Conservation (phyloP, 2,113 vertebrate genomes). For the Salvelinus fontinalis region DNA sequence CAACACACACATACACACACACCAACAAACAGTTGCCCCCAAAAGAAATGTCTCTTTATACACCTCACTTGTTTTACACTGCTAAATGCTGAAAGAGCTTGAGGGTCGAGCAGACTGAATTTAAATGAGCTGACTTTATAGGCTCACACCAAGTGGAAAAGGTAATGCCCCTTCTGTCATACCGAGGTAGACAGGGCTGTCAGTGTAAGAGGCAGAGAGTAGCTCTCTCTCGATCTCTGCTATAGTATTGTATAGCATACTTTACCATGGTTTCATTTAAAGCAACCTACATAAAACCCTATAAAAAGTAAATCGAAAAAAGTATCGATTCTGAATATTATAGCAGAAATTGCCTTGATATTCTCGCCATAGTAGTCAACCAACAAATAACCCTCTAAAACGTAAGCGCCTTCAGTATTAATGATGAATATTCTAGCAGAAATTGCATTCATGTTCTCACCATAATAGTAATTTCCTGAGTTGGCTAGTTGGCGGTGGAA, state of each 20-base stretch:
- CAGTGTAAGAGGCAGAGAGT: not conserved
- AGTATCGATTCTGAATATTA: too few relatives aligned
- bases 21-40: conserved; percentile 16
- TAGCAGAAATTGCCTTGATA: too few relatives aligned
- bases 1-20: not conserved
- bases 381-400: too few relatives aligned
- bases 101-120: conserved; percentile 32
- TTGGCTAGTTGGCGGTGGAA: too few relatives aligned
- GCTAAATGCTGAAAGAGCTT: conserved; percentile 37
- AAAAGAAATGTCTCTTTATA: conserved; percentile 29
- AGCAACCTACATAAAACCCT: too few relatives aligned
- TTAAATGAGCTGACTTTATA: conserved; percentile 31
- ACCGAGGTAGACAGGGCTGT: not conserved
- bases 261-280: too few relatives aligned
- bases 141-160: not conserved
- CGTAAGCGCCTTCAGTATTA: too few relatives aligned
- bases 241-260: too few relatives aligned
- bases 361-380: too few relatives aligned
- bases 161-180: not conserved
- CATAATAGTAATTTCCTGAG: too few relatives aligned
- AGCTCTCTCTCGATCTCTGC: too few relatives aligned
- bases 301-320: too few relatives aligned
- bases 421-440: not conserved
- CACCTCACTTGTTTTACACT: conserved; percentile 38
- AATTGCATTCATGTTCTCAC: not conserved